Evolutionary conservation across 2,888 invertebrate genomes (phyloP).

Genomic region (Rutpela maculata): DNA sequence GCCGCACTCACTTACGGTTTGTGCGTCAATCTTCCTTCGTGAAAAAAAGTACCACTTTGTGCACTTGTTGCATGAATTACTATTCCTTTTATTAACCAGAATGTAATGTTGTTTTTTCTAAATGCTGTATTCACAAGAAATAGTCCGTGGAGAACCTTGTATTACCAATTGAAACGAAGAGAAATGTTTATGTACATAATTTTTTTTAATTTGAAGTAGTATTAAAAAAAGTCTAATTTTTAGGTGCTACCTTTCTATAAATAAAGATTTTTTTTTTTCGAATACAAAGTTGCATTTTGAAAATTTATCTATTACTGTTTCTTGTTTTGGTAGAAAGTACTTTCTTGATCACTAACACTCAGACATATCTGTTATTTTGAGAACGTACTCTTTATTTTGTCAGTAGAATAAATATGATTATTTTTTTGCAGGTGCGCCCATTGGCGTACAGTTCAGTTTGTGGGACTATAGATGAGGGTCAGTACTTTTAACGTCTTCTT

Average conservation of each 20-base stretch:
- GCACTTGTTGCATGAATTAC: no score
- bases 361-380: background rate
- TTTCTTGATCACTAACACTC: background rate
- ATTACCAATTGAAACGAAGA: background rate
- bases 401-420: slow-evolving; percentile 9
- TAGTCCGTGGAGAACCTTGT: no score
- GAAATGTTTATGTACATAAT: no score
- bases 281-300: background rate
- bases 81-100: background rate
- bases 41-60: no score
- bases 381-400: background rate
- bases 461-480: slow-evolving; percentile 50
- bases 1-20: no score
- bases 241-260: no score
- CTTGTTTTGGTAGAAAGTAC: background rate
- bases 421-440: slow-evolving; percentile 52
- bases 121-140: background rate
- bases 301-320: background rate
- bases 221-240: no score
- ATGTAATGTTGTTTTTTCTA: background rate
- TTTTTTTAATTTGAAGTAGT: no score
- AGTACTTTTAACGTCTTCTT: slow-evolving; percentile 44
- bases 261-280: no score
- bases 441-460: slow-evolving; percentile 53
- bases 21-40: no score